Percentiles rank a stretch among this genome's conserved stretches.
phyloP scores from a whole-genome alignment of 2,888 invertebrate genomes.

The Notocelia uddmanniana region DNA sequence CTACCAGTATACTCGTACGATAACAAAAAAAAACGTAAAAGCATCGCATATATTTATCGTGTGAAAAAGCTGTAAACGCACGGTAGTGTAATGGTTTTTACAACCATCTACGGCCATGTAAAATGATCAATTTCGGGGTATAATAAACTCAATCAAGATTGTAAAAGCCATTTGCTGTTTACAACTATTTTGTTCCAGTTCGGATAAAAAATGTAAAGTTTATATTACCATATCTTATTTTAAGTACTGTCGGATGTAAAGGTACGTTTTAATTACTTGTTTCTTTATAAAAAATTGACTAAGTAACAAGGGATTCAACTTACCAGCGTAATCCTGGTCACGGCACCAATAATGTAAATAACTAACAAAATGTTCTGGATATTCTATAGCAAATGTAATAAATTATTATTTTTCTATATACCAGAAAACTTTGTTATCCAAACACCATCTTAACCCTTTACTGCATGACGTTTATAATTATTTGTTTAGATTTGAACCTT shows the following conservation, averaged over 20 bases:
- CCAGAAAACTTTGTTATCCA: background rate
- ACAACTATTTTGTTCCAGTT: conserved; percentile 13
- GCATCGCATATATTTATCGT: conserved; percentile 29
- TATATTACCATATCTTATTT: conserved; percentile 13
- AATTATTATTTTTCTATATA: background rate
- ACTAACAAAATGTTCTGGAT: background rate
- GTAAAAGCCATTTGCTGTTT: conserved; percentile 5
- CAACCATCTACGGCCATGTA: background rate
- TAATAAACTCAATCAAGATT: background rate
- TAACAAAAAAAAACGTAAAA: conserved; percentile 18
- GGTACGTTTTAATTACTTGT: conserved; percentile 31
- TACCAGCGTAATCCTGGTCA: background rate
- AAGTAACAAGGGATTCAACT: conserved; percentile 12
- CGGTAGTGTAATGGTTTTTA: conserved; percentile 6
- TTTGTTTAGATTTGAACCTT: too few species aligned
- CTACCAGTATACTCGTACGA: conserved; percentile 59
- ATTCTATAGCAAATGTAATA: background rate
- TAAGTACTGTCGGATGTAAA: conserved; percentile 18
- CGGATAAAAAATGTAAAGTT: conserved; percentile 12
- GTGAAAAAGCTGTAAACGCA: conserved; percentile 18
- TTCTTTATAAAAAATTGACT: conserved; percentile 5
- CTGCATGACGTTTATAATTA: too few species aligned
- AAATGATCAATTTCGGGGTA: background rate
- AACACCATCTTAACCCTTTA: too few species aligned
- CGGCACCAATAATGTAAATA: conserved; percentile 3